A percentile compares a stretch with the other conserved stretches of the same genome.
These are phyloP conservation scores for Lasius platythorax DNA, from an alignment of 2,888 invertebrate genomes.

Conservation along the genomic window DNA sequence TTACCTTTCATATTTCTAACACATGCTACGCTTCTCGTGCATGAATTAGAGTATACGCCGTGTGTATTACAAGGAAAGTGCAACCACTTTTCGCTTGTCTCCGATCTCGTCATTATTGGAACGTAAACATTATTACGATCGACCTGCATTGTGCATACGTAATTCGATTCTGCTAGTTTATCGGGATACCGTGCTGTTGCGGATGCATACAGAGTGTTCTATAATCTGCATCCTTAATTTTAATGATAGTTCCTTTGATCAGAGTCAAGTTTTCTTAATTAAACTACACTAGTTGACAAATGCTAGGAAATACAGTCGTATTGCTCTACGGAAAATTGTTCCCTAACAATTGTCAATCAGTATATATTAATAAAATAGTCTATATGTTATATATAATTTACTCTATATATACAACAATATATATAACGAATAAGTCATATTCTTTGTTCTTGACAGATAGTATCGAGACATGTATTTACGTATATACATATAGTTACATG, in stretches of 20 bases:
- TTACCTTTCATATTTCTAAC: background rate
- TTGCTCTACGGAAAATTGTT: background rate
- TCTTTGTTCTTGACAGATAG: no score
- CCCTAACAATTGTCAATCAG: no score
- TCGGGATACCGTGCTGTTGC: conserved; percentile 13
- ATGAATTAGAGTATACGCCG: background rate
- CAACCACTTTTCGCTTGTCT: conserved; percentile 24
- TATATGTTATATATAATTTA: background rate
- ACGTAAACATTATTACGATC: conserved; percentile 59
- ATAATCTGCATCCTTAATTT: background rate
- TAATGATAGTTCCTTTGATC: background rate
- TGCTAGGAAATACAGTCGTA: background rate
- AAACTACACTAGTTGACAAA: background rate
- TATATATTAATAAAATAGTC: background rate
- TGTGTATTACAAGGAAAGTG: background rate
- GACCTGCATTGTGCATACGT: conserved; percentile 50
- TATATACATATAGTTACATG: background rate
- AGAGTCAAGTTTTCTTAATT: background rate
- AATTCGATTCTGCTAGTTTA: conserved; percentile 61
- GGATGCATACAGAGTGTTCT: background rate
- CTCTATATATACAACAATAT: no score
- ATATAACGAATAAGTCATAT: no score
- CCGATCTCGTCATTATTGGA: conserved; percentile 24
- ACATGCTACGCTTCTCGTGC: background rate
- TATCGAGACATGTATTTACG: no score